Percentiles rank a stretch among this genome's conserved stretches.
Conservation (phyloP, 2,888 invertebrate species). For the Scotopteryx bipunctaria region DNA sequence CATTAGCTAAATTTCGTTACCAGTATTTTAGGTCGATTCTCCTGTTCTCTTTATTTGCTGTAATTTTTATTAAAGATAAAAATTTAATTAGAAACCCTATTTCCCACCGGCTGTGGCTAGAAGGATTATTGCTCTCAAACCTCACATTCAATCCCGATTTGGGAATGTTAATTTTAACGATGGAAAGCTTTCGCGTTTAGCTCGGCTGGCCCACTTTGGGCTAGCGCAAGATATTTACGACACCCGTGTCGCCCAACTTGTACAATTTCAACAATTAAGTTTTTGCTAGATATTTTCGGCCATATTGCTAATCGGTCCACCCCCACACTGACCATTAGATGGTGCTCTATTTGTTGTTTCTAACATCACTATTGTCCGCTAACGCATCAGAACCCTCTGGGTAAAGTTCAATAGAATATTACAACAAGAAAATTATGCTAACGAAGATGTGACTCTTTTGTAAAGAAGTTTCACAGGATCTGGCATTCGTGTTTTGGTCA, state of each 20-base stretch:
- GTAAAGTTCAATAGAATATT: too few species aligned
- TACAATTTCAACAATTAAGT: neutral
- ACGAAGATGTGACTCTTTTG: too few species aligned
- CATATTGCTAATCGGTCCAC: neutral
- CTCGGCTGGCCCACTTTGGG: conserved; percentile 10
- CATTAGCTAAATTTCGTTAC: too few species aligned
- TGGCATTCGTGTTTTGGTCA: neutral
- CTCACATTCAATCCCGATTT: conserved; percentile 25
- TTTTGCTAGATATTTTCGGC: neutral
- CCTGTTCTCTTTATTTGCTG: too few species aligned
- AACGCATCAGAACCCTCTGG: too few species aligned
- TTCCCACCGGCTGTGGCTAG: neutral
- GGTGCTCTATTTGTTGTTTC: too few species aligned
- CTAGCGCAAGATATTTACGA: conserved; percentile 5
- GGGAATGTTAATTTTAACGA: conserved; percentile 29
- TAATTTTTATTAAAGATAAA: neutral
- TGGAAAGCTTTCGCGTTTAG: conserved; percentile 17
- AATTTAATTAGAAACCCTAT: too few species aligned
- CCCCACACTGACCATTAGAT: neutral
- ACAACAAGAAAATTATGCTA: too few species aligned
- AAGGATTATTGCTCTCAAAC: conserved; percentile 13
- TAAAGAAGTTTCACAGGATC: neutral
- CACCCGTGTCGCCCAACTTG: conserved; percentile 2
- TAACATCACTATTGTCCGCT: too few species aligned
- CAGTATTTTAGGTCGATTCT: too few species aligned